Base-by-base conservation (phyloP, 2,888 invertebrate genomes). In the Thereva nobilitata region DNA sequence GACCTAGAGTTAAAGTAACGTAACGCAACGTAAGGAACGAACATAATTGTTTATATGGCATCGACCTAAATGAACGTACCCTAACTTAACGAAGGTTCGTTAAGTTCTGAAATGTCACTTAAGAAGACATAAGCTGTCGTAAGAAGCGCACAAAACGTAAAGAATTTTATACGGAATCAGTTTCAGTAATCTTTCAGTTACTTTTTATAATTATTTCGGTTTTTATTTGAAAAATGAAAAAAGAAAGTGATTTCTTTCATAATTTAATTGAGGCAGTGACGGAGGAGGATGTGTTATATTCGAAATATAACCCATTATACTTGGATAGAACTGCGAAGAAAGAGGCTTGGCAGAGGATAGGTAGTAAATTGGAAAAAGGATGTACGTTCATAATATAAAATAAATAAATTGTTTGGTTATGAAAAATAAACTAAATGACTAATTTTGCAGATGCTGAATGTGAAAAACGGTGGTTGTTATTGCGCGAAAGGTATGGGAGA, bases 241-340 rank as follows among this genome's bases (percentile, higher is more conserved):
- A 1, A 23, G 23, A 23, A 1, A 23, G 23, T 23, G 2, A 23
- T 23, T 23, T 23, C 23, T 23, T 23, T 23, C 2, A 47, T 5
- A 4, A 47, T 12, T 12, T 47, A 5, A 47, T 47, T 8, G 47
- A 47, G 41, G 64, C 47, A 61, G 65, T 70, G 70, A 71, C 53
- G 67, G 70, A 71, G 70, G 72, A 72, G 71, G 71, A 72, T 71
- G 71, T 74, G 74, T 72, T 74, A 74, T 73, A 72, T 68, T 66
- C 72, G 68, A 70, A 70, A 59, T 64, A 67, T 59, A 38, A 59
- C 63, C 40, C 44, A 9, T 35, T 9, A 64, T 67, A 64, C 42
- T 34, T 40, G 9, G 50, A 35, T 66, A 49, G 42, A 40, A 55
- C 50, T 41, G 67, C 63, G 54, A 47, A 65, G 45, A 10, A 34